Base-by-base conservation (phyloP, 2,797 vertebrate genomes). In the Halcyon badia region DNA sequence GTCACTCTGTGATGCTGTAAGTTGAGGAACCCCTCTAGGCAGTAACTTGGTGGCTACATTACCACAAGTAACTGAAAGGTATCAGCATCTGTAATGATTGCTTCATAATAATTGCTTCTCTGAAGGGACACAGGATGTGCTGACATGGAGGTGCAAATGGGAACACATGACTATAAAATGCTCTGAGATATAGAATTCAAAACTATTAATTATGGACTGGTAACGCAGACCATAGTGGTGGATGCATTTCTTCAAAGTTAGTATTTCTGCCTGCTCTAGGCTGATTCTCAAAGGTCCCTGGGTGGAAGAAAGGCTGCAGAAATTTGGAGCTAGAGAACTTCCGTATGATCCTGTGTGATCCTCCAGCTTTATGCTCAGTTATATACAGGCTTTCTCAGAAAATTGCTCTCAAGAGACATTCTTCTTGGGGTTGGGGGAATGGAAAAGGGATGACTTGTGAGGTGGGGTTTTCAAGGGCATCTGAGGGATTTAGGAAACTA, bases 181-280 rank as follows among this genome's bases (percentile, higher is more conserved):
- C 62, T 83, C 83, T 80, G 58, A 51, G 26, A 78, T 64, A 54
- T 19, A 66, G 19, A 52, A 49, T 81, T 90, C 80, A 69, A 83
- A 94, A 61, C 70, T 91, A 83, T 87, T 94, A 61, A 83, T 89
- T 93, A 89, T 31, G 85, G 95, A 90, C 14, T 56, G 75, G 44
- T 70, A 94, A 83, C 58, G 80, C 81, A 52, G 30, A 92, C 76
- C 24, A 61, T 25, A 56, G 41, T 41, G 25, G 62, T 91, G 92
- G 42, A 90, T 42, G 0, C 71, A 70, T 80, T 96, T 95, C 90
- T 92, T 73, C 51, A 79, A 96, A 89, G 31, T 85, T 65, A 81
- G 10, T 83, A 65, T 69, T 89, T 91, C 80, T 97, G 94, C 80
- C 89, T 92, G 69, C 48, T 93, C 62, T 44, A 49, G 75, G 28